A percentile compares a stretch with the other conserved stretches of the same genome.
Conservation (phyloP, 2,888 invertebrate species). For the Troilus luridus region DNA sequence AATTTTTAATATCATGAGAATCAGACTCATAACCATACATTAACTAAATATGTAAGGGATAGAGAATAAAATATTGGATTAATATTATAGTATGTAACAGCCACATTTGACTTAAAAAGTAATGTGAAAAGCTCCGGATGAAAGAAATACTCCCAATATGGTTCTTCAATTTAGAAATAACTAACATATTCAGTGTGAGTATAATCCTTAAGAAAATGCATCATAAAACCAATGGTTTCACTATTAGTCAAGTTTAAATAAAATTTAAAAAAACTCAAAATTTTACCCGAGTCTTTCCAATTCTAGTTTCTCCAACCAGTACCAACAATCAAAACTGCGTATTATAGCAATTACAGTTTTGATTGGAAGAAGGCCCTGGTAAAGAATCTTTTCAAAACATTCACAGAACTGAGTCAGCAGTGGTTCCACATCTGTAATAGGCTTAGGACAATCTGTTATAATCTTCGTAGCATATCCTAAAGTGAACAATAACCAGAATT, state of each 20-base stretch:
- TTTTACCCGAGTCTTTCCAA: conserved; percentile 65
- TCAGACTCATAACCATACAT: too few species aligned
- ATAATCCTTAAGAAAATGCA: too few species aligned
- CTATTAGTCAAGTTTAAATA: not conserved
- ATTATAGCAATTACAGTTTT: conserved; percentile 69
- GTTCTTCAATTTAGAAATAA: too few species aligned
- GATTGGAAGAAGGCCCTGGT: conserved; percentile 72
- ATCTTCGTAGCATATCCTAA: conserved; percentile 63
- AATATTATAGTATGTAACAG: too few species aligned
- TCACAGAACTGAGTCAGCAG: conserved; percentile 72
- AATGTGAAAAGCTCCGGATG: too few species aligned
- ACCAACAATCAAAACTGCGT: conserved; percentile 71
- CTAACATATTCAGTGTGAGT: too few species aligned
- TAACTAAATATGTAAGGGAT: too few species aligned
- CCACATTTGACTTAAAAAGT: too few species aligned
- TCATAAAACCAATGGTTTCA: not conserved
- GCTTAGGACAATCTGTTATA: conserved; percentile 59
- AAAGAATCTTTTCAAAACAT: conserved; percentile 74
- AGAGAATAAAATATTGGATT: too few species aligned
- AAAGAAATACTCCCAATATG: too few species aligned
- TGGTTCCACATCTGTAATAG: conserved; percentile 71
- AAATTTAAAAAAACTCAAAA: conserved; percentile 19
- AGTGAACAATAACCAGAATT: not conserved
- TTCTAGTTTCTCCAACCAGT: conserved; percentile 71
- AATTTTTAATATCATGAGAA: not conserved